These are phyloP conservation scores for Phrynosoma blainvillii DNA, from an alignment of 2,113 vertebrate species.

Conservation along the genomic window DNA sequence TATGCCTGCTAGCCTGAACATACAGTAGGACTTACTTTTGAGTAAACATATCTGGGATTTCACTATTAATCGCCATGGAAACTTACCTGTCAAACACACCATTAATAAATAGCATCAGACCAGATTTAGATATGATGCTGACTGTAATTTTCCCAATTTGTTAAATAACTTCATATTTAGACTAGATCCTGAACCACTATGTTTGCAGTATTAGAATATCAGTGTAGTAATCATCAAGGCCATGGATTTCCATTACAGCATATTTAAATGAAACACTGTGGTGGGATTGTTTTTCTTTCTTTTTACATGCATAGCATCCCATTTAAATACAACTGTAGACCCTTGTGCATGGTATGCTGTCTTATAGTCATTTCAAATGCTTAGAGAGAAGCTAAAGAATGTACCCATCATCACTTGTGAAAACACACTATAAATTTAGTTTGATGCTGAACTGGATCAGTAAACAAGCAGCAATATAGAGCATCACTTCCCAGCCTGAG, in stretches of 20 bases:
- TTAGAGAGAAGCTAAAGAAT: background rate
- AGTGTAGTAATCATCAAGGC: background rate
- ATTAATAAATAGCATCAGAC: too few relatives aligned
- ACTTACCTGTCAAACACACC: background rate
- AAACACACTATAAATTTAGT: background rate
- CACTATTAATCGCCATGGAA: background rate
- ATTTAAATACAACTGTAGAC: background rate
- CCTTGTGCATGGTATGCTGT: background rate
- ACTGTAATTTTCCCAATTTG: background rate
- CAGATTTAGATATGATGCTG: background rate
- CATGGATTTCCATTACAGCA: background rate
- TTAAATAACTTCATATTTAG: background rate
- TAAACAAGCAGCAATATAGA: too few relatives aligned
- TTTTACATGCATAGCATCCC: background rate
- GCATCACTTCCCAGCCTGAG: background rate
- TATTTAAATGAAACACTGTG: background rate
- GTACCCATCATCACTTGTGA: background rate
- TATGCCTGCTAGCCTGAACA: background rate
- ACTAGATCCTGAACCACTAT: background rate
- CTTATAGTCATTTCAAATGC: background rate
- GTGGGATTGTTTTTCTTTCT: background rate
- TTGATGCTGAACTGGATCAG: background rate
- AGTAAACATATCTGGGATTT: too few relatives aligned
- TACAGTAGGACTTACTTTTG: too few relatives aligned
- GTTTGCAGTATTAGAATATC: background rate